phyloP scores from a whole-genome alignment of 2,113 vertebrate species.

The Mugil cephalus region DNA sequence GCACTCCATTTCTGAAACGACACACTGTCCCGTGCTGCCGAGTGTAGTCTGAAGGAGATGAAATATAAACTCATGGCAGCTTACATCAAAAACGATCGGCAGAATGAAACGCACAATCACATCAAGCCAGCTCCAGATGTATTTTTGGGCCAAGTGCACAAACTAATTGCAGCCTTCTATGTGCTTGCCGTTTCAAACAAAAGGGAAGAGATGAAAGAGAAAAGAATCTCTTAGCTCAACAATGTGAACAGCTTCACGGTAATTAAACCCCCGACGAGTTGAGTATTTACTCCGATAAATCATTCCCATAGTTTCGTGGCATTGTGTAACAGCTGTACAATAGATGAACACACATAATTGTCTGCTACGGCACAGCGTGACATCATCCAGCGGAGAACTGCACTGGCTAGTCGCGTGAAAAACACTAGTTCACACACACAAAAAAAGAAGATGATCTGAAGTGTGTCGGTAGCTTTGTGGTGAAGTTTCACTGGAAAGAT shows the following conservation, averaged over 20 bases:
- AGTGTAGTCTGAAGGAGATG: background rate
- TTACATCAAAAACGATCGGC: background rate
- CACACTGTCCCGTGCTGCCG: background rate
- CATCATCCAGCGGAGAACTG: background rate
- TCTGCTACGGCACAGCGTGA: too few relatives aligned
- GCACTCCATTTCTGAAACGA: background rate
- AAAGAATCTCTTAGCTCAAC: conserved; percentile 1
- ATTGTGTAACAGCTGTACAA: conserved; percentile 10
- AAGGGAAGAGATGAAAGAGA: background rate
- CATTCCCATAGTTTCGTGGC: background rate
- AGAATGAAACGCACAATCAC: conserved; percentile 6
- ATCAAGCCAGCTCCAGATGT: background rate
- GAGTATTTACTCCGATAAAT: conserved; percentile 25
- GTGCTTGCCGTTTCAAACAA: conserved; percentile 9
- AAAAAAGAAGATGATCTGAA: background rate
- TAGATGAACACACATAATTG: background rate
- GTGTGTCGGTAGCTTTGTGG: background rate
- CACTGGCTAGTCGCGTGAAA: background rate
- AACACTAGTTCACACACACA: too few relatives aligned
- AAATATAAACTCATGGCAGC: background rate
- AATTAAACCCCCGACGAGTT: conserved; percentile 37
- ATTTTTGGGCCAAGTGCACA: conserved; percentile 20
- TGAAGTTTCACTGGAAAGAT: too few relatives aligned
- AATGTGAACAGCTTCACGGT: conserved; percentile 21
- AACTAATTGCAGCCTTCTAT: conserved; percentile 29